Conservation (phyloP, 2,888 invertebrate genomes). For the Phyto melanocephala region DNA sequence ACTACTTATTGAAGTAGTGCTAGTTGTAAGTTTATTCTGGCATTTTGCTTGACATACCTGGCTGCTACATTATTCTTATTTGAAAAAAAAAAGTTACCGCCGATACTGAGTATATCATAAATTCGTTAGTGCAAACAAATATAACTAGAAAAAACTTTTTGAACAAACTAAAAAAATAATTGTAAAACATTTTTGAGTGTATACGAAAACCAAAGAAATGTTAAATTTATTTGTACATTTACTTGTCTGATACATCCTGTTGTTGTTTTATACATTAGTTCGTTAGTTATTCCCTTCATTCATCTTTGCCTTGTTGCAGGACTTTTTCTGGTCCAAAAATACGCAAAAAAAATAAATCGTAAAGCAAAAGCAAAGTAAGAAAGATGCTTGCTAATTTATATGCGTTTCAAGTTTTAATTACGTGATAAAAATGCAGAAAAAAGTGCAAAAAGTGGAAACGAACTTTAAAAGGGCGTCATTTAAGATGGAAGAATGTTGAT, state of each 20-base stretch:
- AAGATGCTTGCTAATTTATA: slow-evolving; percentile 75
- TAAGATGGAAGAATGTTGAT: slow-evolving; percentile 61
- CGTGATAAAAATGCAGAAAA: slow-evolving; percentile 70
- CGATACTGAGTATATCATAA: too few species aligned
- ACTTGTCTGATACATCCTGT: slow-evolving; percentile 60
- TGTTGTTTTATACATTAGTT: slow-evolving; percentile 40
- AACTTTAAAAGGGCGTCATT: slow-evolving; percentile 61
- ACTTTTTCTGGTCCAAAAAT: slow-evolving; percentile 44
- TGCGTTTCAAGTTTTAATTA: slow-evolving; percentile 78
- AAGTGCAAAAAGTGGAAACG: slow-evolving; percentile 5
- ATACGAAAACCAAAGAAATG: slow-evolving; percentile 23
- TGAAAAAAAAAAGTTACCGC: too few species aligned
- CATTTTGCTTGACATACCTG: too few species aligned
- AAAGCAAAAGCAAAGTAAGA: too few species aligned
- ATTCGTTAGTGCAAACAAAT: too few species aligned
- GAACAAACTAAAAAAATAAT: too few species aligned
- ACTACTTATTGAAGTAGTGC: too few species aligned
- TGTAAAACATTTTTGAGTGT: too few species aligned
- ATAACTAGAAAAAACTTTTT: too few species aligned
- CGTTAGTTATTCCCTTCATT: slow-evolving; percentile 48
- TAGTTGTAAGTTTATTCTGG: too few species aligned
- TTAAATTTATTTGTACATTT: slow-evolving; percentile 49
- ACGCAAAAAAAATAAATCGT: slow-evolving; percentile 18
- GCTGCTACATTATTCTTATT: too few species aligned
- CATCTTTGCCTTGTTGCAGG: slow-evolving; percentile 47